Conservation (phyloP, 2,797 vertebrate species). For the Lepus townsendii region DNA sequence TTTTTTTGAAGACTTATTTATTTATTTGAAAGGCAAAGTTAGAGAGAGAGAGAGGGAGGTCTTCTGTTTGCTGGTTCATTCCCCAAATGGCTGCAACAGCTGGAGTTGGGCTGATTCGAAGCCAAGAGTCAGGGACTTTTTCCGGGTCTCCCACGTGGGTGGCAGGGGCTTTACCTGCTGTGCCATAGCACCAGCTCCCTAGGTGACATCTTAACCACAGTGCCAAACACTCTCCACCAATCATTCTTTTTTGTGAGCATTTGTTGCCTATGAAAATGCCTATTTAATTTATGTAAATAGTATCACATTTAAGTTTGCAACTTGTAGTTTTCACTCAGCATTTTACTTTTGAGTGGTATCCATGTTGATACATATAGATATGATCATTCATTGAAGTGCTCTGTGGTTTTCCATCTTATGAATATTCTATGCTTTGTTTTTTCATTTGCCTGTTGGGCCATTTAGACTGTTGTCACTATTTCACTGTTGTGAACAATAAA, state of each 20-base stretch:
- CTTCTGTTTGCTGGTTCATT: too few species aligned
- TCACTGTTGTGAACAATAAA: not conserved
- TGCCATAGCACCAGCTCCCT: too few species aligned
- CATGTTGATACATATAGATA: not conserved
- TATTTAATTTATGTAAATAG: slow-evolving; percentile 1
- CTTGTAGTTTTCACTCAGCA: slow-evolving; percentile 18
- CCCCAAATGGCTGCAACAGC: too few species aligned
- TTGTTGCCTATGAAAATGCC: slow-evolving; percentile 36
- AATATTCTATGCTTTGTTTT: slow-evolving; percentile 19
- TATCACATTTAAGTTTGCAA: slow-evolving; percentile 47
- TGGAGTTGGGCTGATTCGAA: too few species aligned
- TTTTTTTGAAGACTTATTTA: too few species aligned
- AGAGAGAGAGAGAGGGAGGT: too few species aligned
- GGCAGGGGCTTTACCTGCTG: too few species aligned
- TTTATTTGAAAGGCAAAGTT: too few species aligned
- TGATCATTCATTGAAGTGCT: slow-evolving; percentile 23
- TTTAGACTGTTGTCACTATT: slow-evolving; percentile 49
- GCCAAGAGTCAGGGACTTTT: too few species aligned
- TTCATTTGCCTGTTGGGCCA: slow-evolving; percentile 7
- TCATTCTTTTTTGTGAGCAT: slow-evolving; percentile 37
- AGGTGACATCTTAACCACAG: too few species aligned
- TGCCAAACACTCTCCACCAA: too few species aligned
- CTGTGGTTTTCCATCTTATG: not conserved
- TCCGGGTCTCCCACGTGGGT: too few species aligned
- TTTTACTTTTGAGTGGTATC: slow-evolving; percentile 29